Evolutionary conservation across 2,113 vertebrate genomes (phyloP), one percentile per base, ranked within the genome.

Genomic region (Stictonetta naevosa): DNA sequence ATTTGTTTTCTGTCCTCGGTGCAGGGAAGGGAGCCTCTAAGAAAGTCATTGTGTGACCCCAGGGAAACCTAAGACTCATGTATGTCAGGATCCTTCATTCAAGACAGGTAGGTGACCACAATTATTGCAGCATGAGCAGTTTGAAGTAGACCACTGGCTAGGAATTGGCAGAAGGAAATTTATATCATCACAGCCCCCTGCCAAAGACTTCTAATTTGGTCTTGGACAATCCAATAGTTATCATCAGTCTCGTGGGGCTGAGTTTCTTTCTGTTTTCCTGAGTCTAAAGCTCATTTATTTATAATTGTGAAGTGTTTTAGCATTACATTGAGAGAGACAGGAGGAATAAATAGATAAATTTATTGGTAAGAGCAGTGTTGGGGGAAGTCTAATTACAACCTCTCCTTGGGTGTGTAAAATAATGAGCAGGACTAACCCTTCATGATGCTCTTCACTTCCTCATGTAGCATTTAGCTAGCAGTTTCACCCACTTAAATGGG

Each of bases 31-130:
- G n/a, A 64, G 3, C 23, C 23, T 55, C 19, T 36, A 50, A 19
- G 10, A 59, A 48, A 25, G 28, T 23, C 20, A 48, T 13, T 7
- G 8, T 7, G 16, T 58, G 60, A 42, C 18, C 64, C 40, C 9
- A 52, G 53, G 50, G 81, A 66, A 72, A 11, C 20, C 46, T 1
- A 0, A 53, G 50, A 25, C 4, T 8, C 8, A 4, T 2, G 0
- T 13, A 4, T 55, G n/a, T 28, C 48, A 52, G 25, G 34, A 3
- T 86, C 4, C 33, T 58, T 77, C 20, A 38, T 17, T 36, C 8
- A 1, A 4, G 68, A 48, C 22, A 23, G 0, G 3, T 25, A 52
- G 16, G 5, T 72, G 36, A 33, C 25, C 29, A 46, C 29, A 29
- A 7, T n/a, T 67, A 29, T 34, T 71, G 34, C 11, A 66, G 21